Conservation (phyloP, 2,797 vertebrate species). For the Coccyzus lansbergi region DNA sequence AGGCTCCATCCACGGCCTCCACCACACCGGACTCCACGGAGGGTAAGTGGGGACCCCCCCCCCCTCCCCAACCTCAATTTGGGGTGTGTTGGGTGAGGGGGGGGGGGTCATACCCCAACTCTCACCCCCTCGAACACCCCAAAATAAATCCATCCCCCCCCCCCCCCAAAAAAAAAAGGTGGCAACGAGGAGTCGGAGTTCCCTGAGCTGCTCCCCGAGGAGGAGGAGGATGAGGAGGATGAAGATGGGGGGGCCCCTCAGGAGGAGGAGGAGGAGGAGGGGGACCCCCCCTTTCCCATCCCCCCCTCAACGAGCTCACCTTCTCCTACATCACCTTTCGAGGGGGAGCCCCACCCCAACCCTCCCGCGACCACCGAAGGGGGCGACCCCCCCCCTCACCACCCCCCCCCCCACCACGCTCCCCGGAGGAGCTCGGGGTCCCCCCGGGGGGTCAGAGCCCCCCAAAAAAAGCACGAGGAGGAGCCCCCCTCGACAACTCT, state of each 20-base stretch:
- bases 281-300: no score
- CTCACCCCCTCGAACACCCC: no score
- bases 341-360: constrained; percentile 59
- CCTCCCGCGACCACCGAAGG: constrained; percentile 46
- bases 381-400: constrained; percentile 68
- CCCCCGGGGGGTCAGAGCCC: neutral
- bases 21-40: constrained; percentile 76
- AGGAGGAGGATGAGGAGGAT: constrained; percentile 80
- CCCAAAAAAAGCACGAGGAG: neutral
- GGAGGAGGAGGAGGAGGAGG: no score
- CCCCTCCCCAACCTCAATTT: neutral
- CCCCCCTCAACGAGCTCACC: constrained; percentile 88
- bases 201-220: constrained; percentile 87
- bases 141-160: no score
- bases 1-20: constrained; percentile 75
- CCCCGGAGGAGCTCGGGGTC: constrained; percentile 14
- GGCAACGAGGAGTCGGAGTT: constrained; percentile 90
- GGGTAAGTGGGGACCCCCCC: constrained; percentile 17
- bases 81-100: no score
- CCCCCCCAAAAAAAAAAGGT: constrained; percentile 78
- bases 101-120: neutral
- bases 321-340: constrained; percentile 93
- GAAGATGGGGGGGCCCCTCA: constrained; percentile 70
- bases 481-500: no score
- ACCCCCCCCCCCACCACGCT: no score